Evolutionary conservation across 2,797 vertebrate genomes (phyloP), one percentile per base, ranked within the genome.

Genomic region (Poeciliopsis turneri): DNA sequence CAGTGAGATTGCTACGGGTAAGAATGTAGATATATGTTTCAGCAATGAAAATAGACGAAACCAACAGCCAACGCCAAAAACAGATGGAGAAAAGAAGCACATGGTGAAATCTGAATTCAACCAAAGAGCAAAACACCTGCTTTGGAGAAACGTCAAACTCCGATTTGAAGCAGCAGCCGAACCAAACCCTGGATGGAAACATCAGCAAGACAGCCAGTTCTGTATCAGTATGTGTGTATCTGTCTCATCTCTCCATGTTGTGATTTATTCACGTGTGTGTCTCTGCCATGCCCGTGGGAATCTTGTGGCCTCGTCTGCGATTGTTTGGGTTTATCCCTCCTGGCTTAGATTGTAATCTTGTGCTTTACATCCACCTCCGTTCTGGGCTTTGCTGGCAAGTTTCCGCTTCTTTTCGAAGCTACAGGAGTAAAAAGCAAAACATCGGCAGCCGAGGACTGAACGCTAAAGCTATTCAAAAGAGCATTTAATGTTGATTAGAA

Each of bases 71-170:
- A 81, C 81, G 86, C 81, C 85, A 51, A 57, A 73, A 91, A 87
- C 90, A 92, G 88, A 91, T 89, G 88, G 92, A 88, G 79, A 13
- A 75, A 80, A 84, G 1, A 82, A 57, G 84, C 88, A 89, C 82
- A 82, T 82, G 78, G 55, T 66, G 80, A 82, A 78, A 76, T 82
- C 33, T 28, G 79, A 86, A 87, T 12, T n/a, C 53, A 4, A 8
- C 23, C 9, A 90, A 89, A 77, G 74, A 91, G 87, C 84, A 89
- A 74, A 89, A 86, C 75, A 75, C 80, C 88, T 72, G 69, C 72
- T 87, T 68, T 77, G 85, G 79, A 88, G 39, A 46, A 53, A 70
- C 74, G 75, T 79, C 79, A 78, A 79, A 13, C 79, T 89, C 72
- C 82, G 80, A 90, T 91, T 73, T 83, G 82, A 33, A 84, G 80